phyloP scores from a whole-genome alignment of 37 sponge, comb jelly and placozoan species.

The Ephydatia muelleri region DNA sequence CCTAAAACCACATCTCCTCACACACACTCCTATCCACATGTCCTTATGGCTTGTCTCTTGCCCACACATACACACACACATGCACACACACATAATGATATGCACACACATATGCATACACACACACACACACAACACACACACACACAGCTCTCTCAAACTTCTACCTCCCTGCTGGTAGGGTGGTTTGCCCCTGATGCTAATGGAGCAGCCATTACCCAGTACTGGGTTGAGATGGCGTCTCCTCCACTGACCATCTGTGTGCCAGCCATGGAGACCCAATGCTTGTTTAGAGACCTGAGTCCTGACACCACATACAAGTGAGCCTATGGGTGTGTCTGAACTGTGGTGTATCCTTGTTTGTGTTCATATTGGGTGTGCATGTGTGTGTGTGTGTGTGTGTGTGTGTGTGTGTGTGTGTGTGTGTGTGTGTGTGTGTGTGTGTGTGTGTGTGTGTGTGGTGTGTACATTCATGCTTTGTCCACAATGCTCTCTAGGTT shows the following conservation, averaged over 20 bases:
- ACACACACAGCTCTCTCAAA: constrained; percentile 11
- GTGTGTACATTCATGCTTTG: background rate
- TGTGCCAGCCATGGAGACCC: constrained; percentile 27
- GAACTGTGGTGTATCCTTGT: no score
- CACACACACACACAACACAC: background rate
- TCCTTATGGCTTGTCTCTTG: background rate
- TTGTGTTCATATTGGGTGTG: background rate
- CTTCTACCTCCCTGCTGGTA: constrained; percentile 41
- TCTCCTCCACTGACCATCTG: background rate
- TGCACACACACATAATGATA: no score
- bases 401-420: background rate
- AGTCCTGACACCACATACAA: constrained; percentile 52
- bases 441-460: background rate
- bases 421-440: constrained; percentile 11
- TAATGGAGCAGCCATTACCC: constrained; percentile 54
- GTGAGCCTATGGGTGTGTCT: constrained; percentile 20
- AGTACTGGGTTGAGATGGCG: constrained; percentile 39
- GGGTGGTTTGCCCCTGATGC: constrained; percentile 39
- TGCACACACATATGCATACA: no score
- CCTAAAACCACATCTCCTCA: no score
- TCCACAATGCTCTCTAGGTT: constrained; percentile 21
- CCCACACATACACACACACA: background rate
- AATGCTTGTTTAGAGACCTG: constrained; percentile 31
- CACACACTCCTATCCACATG: background rate
- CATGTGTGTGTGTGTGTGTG: constrained; percentile 6